Percentiles rank a stretch among this genome's conserved stretches.
Evolutionary conservation across 2,888 invertebrate genomes (phyloP).

Genomic region (Diaperis boleti): DNA sequence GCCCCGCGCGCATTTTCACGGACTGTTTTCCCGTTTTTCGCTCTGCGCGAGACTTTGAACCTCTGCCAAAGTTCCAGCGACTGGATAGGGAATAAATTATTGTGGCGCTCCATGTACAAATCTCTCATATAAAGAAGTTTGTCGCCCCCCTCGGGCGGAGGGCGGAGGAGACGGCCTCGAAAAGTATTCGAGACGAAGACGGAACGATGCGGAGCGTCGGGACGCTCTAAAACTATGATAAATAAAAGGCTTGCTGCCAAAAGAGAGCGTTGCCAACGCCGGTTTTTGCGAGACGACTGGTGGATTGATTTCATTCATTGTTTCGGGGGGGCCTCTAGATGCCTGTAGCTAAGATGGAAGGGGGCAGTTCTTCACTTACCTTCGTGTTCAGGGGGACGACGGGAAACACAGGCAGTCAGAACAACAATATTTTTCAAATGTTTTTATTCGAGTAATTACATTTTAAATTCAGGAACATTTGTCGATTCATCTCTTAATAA

Average conservation of each 20-base stretch:
- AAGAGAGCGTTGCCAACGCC: slow-evolving; percentile 51
- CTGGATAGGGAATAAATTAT: slow-evolving; percentile 50
- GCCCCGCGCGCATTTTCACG: slow-evolving; percentile 15
- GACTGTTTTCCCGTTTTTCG: slow-evolving; percentile 28
- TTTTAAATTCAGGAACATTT: slow-evolving; percentile 54
- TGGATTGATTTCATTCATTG: no score
- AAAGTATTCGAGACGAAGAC: slow-evolving; percentile 29
- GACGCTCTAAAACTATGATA: slow-evolving; percentile 35
- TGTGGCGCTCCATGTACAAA: slow-evolving; percentile 48
- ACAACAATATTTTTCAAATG: slow-evolving; percentile 48
- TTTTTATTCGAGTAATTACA: slow-evolving; percentile 43
- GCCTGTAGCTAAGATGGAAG: no score
- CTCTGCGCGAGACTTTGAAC: slow-evolving; percentile 32
- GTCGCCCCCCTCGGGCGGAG: slow-evolving; percentile 43
- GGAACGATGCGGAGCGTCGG: slow-evolving; percentile 31
- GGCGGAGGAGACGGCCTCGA: slow-evolving; percentile 25
- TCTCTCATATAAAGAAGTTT: slow-evolving; percentile 52
- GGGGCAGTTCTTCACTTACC: no score
- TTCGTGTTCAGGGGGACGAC: no score
- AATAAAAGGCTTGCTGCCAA: slow-evolving; percentile 50
- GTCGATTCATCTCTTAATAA: slow-evolving; percentile 51
- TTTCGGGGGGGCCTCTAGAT: no score
- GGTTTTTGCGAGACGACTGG: no score
- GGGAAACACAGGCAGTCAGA: no score
- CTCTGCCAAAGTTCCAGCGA: slow-evolving; percentile 37